Evolutionary conservation across 1,140 invertebrate genomes (phyloP), one percentile per base, ranked within the genome.

Genomic region (Carposina sasakii): DNA sequence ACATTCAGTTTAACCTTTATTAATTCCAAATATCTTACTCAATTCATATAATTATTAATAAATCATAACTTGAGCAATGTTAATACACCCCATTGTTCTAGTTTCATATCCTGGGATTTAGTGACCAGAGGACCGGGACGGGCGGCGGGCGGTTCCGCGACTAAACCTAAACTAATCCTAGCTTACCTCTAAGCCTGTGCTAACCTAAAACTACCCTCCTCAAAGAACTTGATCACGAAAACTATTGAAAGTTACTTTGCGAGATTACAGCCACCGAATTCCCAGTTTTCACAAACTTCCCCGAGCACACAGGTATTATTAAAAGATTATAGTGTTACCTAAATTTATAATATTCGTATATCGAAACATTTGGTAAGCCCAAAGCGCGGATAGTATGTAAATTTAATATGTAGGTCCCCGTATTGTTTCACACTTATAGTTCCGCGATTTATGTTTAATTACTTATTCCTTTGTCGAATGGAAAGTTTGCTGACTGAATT

Each of bases 211-310:
- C 71, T 71, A 69, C 64, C 65, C 58, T 57, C 44, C 39, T 16
- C 26, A 63, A 67, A 67, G 55, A 71, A 70, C 60, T 67, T 60
- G 28, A 58, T 55, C 60, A 57, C 62, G 55, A 67, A 73, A 81
- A 81, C 78, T 78, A 81, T 78, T 72, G 69, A 81, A 78, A 82
- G 70, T 81, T 75, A 79, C 67, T 77, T 72, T 67, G 62, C 51
- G 57, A 56, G 72, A 70, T 75, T 73, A 68, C 55, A 53, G 39
- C 36, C 34, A 47, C 46, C 42, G 39, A 63, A 67, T 63, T 71
- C 63, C 60, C 66, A 64, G 71, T 75, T 71, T 64, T 65, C 65
- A 71, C 33, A 34, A 13, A 13, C 15, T 6, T 34, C 15, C 10
- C 33, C 2, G 6, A 13, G 6, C 19, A 6, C 36, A 21, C 12